Evolutionary conservation across 1,140 invertebrate genomes (phyloP), one percentile per base, ranked within the genome.

Genomic region (Diachasmimorpha longicaudata): DNA sequence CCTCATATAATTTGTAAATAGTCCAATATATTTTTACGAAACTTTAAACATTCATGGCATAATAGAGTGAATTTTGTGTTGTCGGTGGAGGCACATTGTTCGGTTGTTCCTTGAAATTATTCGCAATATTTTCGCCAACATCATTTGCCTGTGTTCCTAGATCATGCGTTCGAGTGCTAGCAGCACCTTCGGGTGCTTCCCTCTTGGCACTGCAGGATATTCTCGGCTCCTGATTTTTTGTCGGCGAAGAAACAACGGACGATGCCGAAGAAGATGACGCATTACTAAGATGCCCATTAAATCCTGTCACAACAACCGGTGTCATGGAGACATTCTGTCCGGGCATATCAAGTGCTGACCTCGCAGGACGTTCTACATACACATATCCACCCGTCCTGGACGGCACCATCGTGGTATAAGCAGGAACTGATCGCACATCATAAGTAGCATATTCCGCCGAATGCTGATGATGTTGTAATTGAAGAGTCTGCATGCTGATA

Each of bases 121-220:
- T 81, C 76, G 76, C 36, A 79, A 55, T 44, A 80, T 74, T 68
- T 66, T 55, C 48, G 39, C 46, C 39, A 2, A 48, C 36, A 69
- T 36, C 74, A 68, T 71, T 83, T 58, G 31, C 2, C 6, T 85
- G 84, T 21, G 82, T 31, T 3, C 55, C 71, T 63, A 84, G 86
- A 79, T 91, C 90, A 75, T 92, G 91, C 4, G 91, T 86, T 0
- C 91, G 89, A 0, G 91, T 89, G 46, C 91, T 92, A 0, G 91
- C 92, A 0, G 90, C 90, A 19, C 92, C 92, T 79, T 93, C 92
- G 5, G 92, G 92, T 6, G 93, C 91, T 1, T 92, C 92, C 10
- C 92, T 89, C 82, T 93, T 92, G 25, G 90, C 90, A 9, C 86
- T 83, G 73, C 85, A 89, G 0, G 83, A 73, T 13, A 39, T 80